Base-by-base conservation (phyloP, 2,113 vertebrate genomes). In the Zonotrichia leucophrys region DNA sequence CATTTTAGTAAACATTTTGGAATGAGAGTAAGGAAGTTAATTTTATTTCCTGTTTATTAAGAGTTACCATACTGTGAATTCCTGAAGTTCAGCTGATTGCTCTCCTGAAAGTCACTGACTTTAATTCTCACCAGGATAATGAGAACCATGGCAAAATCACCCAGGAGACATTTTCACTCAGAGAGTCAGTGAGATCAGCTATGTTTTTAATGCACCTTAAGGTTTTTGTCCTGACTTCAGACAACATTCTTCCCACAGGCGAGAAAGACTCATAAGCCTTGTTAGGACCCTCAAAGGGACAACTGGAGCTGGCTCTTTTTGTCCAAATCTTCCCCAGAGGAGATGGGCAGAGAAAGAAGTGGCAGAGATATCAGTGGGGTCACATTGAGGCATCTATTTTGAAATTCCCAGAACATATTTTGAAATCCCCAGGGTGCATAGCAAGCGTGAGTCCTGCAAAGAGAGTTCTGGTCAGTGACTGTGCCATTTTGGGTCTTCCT, bases 11-110 rank as follows among this genome's bases (percentile, higher is more conserved):
- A 94, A 90, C 55, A 82, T 41, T 87, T 87, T 60, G 53, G 82
- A 95, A 90, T 46, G 52, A 58, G 41, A 89, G 19, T 41, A 89
- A 81, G 76, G 52, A 92, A 78, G 56, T 58, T 77, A 55, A 75
- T 93, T 96, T 90, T 89, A 60, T 92, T 81, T 84, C 89, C 72
- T 93, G 41, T 92, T 94, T 95, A 78, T 83, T 83, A 84, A 89
- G 76, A 83, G 44, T 86, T 77, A 83, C 70, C 75, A 77, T 83
- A 63, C 56, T 85, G 39, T 60, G 90, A 92, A 70, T 76, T 49
- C 31, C 63, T 5, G 6, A 31, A 60, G 56, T 79, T 87, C 6
- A 14, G 27, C 62, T 68, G 49, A 88, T 88, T 1, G 0, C 17
- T 87, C 22, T 70, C 46, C 53, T 87, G 72, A 62, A 92, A 83